Percentiles rank a stretch among this genome's conserved stretches.
phyloP scores from a whole-genome alignment of 2,113 vertebrate species.

The Chaetodon auriga region DNA sequence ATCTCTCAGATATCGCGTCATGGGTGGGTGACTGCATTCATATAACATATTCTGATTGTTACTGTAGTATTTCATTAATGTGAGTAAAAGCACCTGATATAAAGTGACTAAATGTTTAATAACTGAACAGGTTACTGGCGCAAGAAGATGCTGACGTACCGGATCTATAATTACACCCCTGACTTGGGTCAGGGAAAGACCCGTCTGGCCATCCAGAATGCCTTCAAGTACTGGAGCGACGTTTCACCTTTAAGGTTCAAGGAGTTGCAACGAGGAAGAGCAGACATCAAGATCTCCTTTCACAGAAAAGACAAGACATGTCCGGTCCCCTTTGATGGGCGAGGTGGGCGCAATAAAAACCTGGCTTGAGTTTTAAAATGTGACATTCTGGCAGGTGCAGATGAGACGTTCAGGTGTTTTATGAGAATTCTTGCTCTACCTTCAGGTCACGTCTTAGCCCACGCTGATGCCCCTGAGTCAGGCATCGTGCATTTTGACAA shows the following conservation, averaged over 20 bases:
- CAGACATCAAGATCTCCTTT: slow-evolving; percentile 90
- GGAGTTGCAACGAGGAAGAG: slow-evolving; percentile 81
- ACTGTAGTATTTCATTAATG: not conserved
- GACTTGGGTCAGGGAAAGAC: slow-evolving; percentile 78
- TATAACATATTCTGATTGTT: not conserved
- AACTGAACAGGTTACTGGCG: slow-evolving; percentile 85
- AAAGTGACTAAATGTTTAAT: not conserved
- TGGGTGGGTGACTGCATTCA: slow-evolving; percentile 78
- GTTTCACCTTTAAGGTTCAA: slow-evolving; percentile 86
- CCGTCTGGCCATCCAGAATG: slow-evolving; percentile 80
- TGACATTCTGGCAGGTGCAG: not conserved
- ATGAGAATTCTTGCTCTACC: not conserved
- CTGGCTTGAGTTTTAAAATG: no score
- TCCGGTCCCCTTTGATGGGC: slow-evolving; percentile 81
- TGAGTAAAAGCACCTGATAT: not conserved
- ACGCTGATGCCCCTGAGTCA: slow-evolving; percentile 88
- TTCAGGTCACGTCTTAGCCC: slow-evolving; percentile 88
- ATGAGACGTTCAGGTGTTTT: not conserved
- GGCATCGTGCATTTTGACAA: slow-evolving; percentile 89
- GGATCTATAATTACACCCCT: slow-evolving; percentile 85
- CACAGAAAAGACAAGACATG: slow-evolving; percentile 83
- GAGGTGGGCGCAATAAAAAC: slow-evolving; percentile 63
- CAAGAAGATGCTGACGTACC: slow-evolving; percentile 88
- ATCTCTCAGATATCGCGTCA: slow-evolving; percentile 82
- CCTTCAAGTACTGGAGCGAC: slow-evolving; percentile 88